Base-by-base conservation (phyloP, 2,113 vertebrate species). In the Calyptommatus sinebrachiatus region DNA sequence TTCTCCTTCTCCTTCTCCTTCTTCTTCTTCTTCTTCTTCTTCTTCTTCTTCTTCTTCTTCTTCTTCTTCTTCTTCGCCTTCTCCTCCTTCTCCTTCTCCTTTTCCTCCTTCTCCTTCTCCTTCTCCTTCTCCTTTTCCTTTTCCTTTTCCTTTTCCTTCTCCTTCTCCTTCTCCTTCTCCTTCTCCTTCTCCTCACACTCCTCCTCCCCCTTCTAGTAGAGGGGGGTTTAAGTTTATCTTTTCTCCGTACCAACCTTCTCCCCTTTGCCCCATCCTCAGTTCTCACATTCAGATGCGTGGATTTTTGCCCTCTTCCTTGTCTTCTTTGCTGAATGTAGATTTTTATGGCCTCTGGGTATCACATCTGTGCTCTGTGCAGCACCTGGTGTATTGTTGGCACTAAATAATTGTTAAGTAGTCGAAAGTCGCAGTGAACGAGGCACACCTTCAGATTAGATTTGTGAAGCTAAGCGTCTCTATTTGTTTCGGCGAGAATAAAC, bases 331-430 rank as follows among this genome's bases (percentile, higher is more conserved):
- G 62, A 81, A 70, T 81, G 73, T 70, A 81, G 79, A 69, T 70
- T 81, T 41, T 81, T 81, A 70, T 76, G 73, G 65, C 79, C 79
- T 75, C n/a, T 1, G 73, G 79, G 73, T 31, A 75, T 76, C 65
- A 76, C 79, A 81, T 81, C 79, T 81, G 79, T 81, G 79, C 79
- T 70, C 50, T 35, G 9, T n/a, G n/a, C 28, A 29, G 79, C 79
- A 81, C 79, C 79, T 81, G 79, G 65, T 66, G 7, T 29, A 76
- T 46, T 81, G 66, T 62, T 81, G 79, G 73, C 79, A 81, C 79
- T 81, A 81, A 81, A 81, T 81, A 81, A 81, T 81, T 75, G 79
- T 81, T 81, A 81, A 81, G 66, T 76, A 75, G 79, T 69, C 69
- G 66, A 46, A 57, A 81, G 79, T 81, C 29, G 53, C 79, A 76